These are phyloP conservation scores for Polypterus senegalus DNA, from an alignment of 2,113 vertebrate species.

Conservation along the genomic window DNA sequence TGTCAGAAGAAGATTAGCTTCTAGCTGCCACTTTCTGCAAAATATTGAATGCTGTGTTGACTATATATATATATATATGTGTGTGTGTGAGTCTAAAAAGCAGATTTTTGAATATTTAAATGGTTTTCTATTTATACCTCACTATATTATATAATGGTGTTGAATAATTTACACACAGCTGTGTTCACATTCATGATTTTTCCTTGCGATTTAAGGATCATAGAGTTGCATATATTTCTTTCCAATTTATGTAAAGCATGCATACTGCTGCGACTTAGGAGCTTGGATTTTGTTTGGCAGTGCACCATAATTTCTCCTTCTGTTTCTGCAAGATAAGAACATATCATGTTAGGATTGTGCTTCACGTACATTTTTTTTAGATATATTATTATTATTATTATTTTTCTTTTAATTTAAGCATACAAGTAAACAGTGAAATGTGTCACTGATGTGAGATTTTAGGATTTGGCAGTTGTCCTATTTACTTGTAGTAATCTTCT, in stretches of 20 bases:
- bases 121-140: constrained; percentile 9
- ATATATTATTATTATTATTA: too few species aligned
- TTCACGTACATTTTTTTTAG: too few species aligned
- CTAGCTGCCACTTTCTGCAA: too few species aligned
- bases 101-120: constrained; percentile 3
- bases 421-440: constrained; percentile 4
- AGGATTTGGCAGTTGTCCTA: background rate
- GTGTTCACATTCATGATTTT: constrained; percentile 4
- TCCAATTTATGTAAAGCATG: background rate
- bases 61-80: too few species aligned
- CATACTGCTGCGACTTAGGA: background rate
- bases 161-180: constrained; percentile 14
- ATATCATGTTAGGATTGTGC: background rate
- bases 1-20: too few species aligned
- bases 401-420: constrained; percentile 6
- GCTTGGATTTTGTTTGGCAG: background rate
- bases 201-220: constrained; percentile 1
- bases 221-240: background rate
- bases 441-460: constrained; percentile 7
- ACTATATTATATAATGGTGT: constrained; percentile 12
- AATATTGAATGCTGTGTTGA: too few species aligned
- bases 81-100: background rate
- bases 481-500: constrained; percentile 4
- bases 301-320: constrained; percentile 1
- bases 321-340: constrained; percentile 7